Percentiles rank a stretch among this genome's conserved stretches.
These are phyloP conservation scores for Ctenosaura bakeri DNA, from an alignment of 2,797 vertebrate genomes.

Conservation along the genomic window DNA sequence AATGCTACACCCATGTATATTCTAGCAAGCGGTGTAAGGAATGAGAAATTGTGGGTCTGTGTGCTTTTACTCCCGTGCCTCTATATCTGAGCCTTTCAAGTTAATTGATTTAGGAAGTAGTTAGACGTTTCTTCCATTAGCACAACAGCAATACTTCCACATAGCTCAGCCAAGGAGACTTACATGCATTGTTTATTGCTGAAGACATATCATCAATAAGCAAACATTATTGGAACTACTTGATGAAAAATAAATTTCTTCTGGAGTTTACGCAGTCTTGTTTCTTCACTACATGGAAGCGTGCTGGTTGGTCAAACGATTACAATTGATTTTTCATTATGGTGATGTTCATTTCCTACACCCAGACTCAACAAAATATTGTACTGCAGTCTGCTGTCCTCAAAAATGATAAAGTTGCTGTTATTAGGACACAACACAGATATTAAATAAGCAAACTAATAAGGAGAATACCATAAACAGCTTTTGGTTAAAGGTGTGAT, in stretches of 20 bases:
- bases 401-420: neutral
- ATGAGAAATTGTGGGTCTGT: fast-evolving
- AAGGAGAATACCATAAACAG: neutral
- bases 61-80: slow-evolving; percentile 17
- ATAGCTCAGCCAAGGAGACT: slow-evolving; percentile 66
- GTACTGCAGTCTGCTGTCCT: neutral
- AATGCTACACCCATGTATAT: neutral
- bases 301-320: slow-evolving; percentile 39
- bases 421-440: neutral
- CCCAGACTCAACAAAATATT: slow-evolving; percentile 2
- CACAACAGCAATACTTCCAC: slow-evolving; percentile 60
- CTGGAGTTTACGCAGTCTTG: slow-evolving; percentile 21
- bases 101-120: slow-evolving; percentile 78
- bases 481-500: neutral
- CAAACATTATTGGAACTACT: slow-evolving; percentile 55
- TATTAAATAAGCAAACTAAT: neutral
- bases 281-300: slow-evolving; percentile 9
- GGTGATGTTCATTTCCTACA: slow-evolving; percentile 23
- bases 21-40: slow-evolving; percentile 1
- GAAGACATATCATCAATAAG: slow-evolving; percentile 67
- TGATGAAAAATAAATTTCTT: slow-evolving; percentile 45
- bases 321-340: slow-evolving; percentile 48
- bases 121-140: slow-evolving; percentile 77
- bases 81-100: slow-evolving; percentile 54
- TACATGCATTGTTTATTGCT: slow-evolving; percentile 73